These are phyloP conservation scores for Druon quercuslanigerum DNA, from an alignment of 1,140 invertebrate species.

Conservation along the genomic window DNA sequence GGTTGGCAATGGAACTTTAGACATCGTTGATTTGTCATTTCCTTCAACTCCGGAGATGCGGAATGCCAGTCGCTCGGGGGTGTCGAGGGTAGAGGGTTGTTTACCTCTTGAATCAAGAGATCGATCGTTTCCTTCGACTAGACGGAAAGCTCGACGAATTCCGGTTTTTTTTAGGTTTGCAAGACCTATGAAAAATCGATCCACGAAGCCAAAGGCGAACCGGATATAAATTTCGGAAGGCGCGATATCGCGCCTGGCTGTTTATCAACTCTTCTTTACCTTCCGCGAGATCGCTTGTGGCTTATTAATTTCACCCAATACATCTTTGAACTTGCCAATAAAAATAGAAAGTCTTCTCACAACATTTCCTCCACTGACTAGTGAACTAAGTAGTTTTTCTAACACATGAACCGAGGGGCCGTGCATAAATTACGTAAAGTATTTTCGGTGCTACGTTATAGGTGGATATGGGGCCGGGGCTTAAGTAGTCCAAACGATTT, in stretches of 20 bases:
- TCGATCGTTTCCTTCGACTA: conserved; percentile 30
- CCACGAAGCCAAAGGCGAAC: conserved; percentile 43
- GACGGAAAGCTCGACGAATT: conserved; percentile 31
- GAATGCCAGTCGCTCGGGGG: neutral
- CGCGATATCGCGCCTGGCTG: conserved; percentile 55
- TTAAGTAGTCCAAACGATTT: too few species aligned
- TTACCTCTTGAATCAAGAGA: conserved; percentile 33
- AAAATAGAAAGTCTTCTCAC: too few species aligned
- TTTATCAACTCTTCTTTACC: conserved; percentile 61
- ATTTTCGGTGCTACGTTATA: too few species aligned
- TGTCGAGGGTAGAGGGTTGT: neutral
- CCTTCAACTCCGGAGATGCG: conserved; percentile 19
- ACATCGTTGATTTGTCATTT: conserved; percentile 31
- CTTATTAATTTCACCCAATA: conserved; percentile 59
- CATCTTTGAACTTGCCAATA: too few species aligned
- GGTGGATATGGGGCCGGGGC: too few species aligned
- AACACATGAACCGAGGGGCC: too few species aligned
- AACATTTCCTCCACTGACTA: too few species aligned
- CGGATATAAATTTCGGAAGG: conserved; percentile 60
- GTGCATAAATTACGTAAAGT: too few species aligned
- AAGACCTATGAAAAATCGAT: conserved; percentile 62
- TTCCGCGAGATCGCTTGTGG: conserved; percentile 43
- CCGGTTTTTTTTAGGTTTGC: conserved; percentile 40
- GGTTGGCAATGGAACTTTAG: conserved; percentile 18
- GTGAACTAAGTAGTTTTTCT: too few species aligned